Conservation (phyloP, 2,888 invertebrate genomes). For the Eulithis testata region DNA sequence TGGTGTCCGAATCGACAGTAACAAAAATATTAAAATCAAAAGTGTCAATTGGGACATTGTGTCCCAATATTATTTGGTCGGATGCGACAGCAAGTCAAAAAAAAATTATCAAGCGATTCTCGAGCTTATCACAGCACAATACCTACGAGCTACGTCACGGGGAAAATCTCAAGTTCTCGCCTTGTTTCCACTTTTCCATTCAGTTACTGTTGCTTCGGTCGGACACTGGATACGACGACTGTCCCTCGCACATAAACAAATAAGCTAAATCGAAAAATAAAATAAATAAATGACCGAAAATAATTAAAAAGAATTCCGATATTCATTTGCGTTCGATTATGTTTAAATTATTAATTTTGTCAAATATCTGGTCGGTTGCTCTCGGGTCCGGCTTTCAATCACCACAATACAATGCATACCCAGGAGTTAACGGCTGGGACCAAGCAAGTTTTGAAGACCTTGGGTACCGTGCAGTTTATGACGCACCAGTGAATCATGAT, state of each 20-base stretch:
- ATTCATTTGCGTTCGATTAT: conserved; percentile 23
- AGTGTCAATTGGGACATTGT: too few species aligned
- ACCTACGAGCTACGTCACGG: conserved; percentile 22
- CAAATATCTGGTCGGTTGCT: conserved; percentile 41
- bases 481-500: conserved; percentile 47
- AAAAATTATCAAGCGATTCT: conserved; percentile 16
- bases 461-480: conserved; percentile 60
- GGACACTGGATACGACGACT: conserved; percentile 52
- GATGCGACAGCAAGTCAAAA: neutral
- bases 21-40: too few species aligned
- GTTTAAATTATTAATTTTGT: conserved; percentile 41
- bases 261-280: conserved; percentile 34
- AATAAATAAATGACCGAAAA: conserved; percentile 16
- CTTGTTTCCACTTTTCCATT: conserved; percentile 27
- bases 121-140: conserved; percentile 17
- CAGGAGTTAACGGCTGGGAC: conserved; percentile 7
- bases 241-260: conserved; percentile 39
- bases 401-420: conserved; percentile 60
- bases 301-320: conserved; percentile 4
- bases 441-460: conserved; percentile 55
- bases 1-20: too few species aligned
- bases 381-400: conserved; percentile 44
- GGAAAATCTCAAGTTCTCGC: conserved; percentile 22
- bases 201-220: conserved; percentile 56
- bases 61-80: too few species aligned